These are phyloP conservation scores for Margarornis squamiger DNA, from an alignment of 2,797 vertebrate genomes.

Conservation along the genomic window DNA sequence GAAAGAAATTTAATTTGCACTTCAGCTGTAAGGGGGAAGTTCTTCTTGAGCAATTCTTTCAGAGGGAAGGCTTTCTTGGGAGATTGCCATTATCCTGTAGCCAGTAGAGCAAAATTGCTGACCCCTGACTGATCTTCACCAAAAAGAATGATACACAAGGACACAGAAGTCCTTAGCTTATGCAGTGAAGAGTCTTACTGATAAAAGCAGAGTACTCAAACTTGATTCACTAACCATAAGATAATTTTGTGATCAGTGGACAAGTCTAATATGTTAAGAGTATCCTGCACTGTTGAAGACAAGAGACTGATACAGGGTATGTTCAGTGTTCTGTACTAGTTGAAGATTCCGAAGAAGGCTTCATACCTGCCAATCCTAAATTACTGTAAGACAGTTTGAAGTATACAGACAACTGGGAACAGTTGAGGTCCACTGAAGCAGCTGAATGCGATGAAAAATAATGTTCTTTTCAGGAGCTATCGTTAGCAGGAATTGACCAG, in stretches of 20 bases:
- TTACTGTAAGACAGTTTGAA: neutral
- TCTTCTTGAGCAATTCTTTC: neutral
- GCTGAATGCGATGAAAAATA: neutral
- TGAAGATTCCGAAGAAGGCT: neutral
- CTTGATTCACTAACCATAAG: neutral
- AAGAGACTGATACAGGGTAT: neutral
- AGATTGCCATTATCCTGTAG: neutral
- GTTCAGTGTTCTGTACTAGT: neutral
- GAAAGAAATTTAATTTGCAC: neutral
- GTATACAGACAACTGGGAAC: neutral
- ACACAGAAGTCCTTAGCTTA: neutral
- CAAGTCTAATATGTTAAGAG: neutral
- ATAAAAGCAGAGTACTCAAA: neutral
- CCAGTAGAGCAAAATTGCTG: neutral
- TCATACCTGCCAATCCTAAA: neutral
- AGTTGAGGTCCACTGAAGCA: neutral
- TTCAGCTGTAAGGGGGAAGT: neutral
- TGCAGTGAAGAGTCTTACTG: neutral
- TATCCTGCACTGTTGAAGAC: neutral
- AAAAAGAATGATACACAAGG: neutral
- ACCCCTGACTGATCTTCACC: neutral
- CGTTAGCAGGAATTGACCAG: neutral
- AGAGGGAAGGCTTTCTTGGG: neutral
- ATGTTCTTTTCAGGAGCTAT: neutral
- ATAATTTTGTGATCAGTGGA: neutral